These are phyloP conservation scores for Aphelenchoides fujianensis DNA, from an alignment of 1,140 invertebrate genomes.

Conservation along the genomic window DNA sequence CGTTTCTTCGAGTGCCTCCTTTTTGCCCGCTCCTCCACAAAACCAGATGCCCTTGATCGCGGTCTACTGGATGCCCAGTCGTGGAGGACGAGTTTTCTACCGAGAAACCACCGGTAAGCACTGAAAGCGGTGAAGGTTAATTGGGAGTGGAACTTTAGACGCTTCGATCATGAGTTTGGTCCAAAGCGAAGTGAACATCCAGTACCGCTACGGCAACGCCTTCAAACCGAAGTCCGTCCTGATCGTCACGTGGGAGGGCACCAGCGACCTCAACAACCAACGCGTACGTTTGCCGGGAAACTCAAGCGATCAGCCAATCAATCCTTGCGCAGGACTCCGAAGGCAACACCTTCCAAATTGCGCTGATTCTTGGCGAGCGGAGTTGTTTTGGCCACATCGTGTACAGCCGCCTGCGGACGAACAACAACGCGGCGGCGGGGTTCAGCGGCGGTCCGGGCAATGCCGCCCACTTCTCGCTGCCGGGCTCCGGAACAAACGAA, in stretches of 20 bases:
- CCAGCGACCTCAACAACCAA: constrained; percentile 15
- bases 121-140: neutral
- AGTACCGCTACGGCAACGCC: constrained; percentile 50
- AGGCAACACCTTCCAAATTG: constrained; percentile 49
- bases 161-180: constrained; percentile 40
- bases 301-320: constrained; percentile 12
- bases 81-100: constrained; percentile 35
- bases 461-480: constrained; percentile 34
- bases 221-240: constrained; percentile 47
- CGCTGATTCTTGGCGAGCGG: constrained; percentile 45
- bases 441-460: constrained; percentile 34
- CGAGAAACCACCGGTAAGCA: constrained; percentile 42
- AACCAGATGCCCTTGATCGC: constrained; percentile 41
- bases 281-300: constrained; percentile 21
- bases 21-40: constrained; percentile 25
- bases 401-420: constrained; percentile 44
- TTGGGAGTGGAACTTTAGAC: constrained; percentile 19
- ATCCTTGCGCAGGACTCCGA: constrained; percentile 4
- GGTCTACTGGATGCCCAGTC: constrained; percentile 36
- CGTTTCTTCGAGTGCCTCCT: constrained; percentile 28
- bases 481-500: constrained; percentile 42
- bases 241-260: constrained; percentile 48
- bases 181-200: constrained; percentile 54
- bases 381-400: constrained; percentile 53
- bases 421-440: constrained; percentile 30